Conservation (phyloP, 1,140 invertebrate species). For the Chionoecetes opilio region DNA sequence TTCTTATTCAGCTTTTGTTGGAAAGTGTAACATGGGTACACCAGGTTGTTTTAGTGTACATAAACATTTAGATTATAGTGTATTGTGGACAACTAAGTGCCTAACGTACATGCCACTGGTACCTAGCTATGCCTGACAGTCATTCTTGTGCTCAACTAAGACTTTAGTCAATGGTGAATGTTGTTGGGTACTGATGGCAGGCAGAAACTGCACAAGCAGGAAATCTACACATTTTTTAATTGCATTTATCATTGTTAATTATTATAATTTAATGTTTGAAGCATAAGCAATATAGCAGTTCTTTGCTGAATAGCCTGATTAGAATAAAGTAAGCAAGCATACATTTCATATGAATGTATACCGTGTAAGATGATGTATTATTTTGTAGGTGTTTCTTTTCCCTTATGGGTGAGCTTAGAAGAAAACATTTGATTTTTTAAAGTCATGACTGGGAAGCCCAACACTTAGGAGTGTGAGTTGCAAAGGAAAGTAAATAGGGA, state of each 20-base stretch:
- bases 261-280: neutral
- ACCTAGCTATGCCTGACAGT: constrained; percentile 56
- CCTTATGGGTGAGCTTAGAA: neutral
- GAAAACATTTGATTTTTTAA: neutral
- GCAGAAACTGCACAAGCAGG: constrained; percentile 34
- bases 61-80: constrained; percentile 62
- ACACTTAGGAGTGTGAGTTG: neutral
- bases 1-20: constrained; percentile 56
- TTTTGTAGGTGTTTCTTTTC: neutral
- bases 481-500: neutral
- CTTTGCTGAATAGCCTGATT: neutral
- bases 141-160: constrained; percentile 71
- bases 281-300: neutral
- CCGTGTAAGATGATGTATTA: constrained; percentile 3
- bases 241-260: constrained; percentile 6
- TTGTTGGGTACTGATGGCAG: constrained; percentile 45
- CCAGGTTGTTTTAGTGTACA: constrained; percentile 70
- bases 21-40: constrained; percentile 41
- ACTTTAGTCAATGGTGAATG: constrained; percentile 68
- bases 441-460: neutral
- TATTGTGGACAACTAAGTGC: constrained; percentile 64
- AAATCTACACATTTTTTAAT: neutral
- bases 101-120: constrained; percentile 69
- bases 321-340: neutral
- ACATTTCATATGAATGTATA: neutral